Conservation (phyloP, 2,113 vertebrate species). For the Varanus komodoensis region DNA sequence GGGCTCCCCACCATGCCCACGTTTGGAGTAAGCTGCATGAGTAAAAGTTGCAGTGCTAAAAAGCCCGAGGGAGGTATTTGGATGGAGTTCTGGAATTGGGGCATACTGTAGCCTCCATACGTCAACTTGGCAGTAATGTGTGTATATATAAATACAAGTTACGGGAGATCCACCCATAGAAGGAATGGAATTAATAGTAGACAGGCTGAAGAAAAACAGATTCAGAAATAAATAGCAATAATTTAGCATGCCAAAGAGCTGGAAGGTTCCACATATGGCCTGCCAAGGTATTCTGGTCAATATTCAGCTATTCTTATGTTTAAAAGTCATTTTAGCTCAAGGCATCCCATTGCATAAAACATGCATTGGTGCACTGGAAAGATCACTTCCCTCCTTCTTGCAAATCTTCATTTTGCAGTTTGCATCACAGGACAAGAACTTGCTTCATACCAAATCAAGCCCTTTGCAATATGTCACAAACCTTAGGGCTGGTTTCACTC, state of each 20-base stretch:
- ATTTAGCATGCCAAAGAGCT: not conserved
- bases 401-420: not conserved
- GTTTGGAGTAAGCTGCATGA: not conserved
- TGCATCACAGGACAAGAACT: not conserved
- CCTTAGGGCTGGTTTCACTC: not conserved
- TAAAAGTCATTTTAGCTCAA: not conserved
- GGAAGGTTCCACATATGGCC: not conserved
- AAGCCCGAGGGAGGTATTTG: not conserved
- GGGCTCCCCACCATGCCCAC: not conserved
- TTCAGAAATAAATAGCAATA: not conserved
- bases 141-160: not conserved
- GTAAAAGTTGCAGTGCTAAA: not conserved
- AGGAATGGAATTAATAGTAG: slow-evolving; percentile 26
- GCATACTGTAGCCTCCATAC: not conserved
- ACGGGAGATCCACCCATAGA: slow-evolving; percentile 25
- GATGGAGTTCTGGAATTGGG: not conserved
- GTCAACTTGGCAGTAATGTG: not conserved
- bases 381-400: not conserved
- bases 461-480: not conserved
- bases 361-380: not conserved
- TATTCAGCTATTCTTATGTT: not conserved
- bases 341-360: not conserved
- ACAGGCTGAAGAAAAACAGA: slow-evolving; percentile 30
- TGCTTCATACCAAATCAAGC: not conserved
- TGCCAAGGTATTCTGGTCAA: not conserved